Evolutionary conservation across 2,113 vertebrate genomes (phyloP).

Genomic region (Strix aluco): DNA sequence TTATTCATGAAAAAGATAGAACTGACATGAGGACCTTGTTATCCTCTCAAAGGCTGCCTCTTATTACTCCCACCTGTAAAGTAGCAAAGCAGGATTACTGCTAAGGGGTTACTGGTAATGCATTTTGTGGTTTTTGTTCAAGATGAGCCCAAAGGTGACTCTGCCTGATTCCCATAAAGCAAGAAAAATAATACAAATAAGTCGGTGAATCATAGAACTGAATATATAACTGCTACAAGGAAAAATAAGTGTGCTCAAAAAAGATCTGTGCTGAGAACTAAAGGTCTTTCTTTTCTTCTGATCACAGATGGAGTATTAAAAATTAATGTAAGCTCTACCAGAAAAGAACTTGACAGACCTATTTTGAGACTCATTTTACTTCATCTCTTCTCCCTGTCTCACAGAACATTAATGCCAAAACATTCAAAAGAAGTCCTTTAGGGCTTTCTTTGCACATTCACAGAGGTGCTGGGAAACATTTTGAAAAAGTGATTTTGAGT

Average conservation of each 20-base stretch:
- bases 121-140: neutral
- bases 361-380: slow-evolving; percentile 63
- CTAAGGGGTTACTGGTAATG: neutral
- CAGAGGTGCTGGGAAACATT: neutral
- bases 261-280: slow-evolving; percentile 51
- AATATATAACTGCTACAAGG: slow-evolving; percentile 4
- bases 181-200: slow-evolving; percentile 17
- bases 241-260: slow-evolving; percentile 45
- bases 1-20: neutral
- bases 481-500: neutral
- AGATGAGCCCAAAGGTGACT: slow-evolving; percentile 16
- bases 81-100: neutral
- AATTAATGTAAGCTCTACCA: slow-evolving; percentile 64
- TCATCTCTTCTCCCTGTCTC: slow-evolving; percentile 39
- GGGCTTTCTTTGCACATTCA: neutral
- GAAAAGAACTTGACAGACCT: slow-evolving; percentile 66
- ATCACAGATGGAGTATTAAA: slow-evolving; percentile 71
- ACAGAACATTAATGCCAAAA: slow-evolving; percentile 55
- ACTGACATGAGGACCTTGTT: slow-evolving; percentile 6
- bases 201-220: slow-evolving; percentile 12
- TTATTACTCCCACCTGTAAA: slow-evolving; percentile 3
- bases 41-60: slow-evolving; percentile 6
- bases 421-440: slow-evolving; percentile 5
- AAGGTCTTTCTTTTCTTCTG: slow-evolving; percentile 63
- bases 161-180: neutral